phyloP scores from a whole-genome alignment of 1,140 invertebrate species.

The Armadillidium nasatum region DNA sequence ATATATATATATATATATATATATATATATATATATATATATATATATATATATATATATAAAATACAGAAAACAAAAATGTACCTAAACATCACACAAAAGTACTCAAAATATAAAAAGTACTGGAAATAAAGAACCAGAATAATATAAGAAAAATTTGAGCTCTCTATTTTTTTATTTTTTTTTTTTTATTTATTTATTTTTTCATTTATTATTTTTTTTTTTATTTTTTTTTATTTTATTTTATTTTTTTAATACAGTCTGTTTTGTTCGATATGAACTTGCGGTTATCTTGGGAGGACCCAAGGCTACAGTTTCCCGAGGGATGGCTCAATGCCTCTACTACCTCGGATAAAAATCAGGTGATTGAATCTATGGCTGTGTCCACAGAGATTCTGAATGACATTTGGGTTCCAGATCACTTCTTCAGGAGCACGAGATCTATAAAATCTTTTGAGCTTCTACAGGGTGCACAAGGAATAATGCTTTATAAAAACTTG shows the following conservation, averaged over 20 bases:
- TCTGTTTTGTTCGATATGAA: not conserved
- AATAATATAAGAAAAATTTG: no score
- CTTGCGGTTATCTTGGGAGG: not conserved
- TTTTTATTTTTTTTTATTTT: not conserved
- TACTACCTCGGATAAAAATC: not conserved
- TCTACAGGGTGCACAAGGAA: slow-evolving; percentile 4
- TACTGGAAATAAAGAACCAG: no score
- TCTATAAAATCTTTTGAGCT: slow-evolving; percentile 11
- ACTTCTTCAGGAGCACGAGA: slow-evolving; percentile 20
- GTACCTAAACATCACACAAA: no score
- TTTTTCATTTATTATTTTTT: not conserved
- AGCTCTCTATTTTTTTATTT: not conserved
- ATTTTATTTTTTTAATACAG: not conserved
- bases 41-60: no score
- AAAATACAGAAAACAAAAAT: no score
- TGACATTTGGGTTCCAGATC: slow-evolving; percentile 22
- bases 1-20: no score
- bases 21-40: no score
- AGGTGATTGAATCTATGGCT: not conserved
- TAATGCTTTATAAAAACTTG: slow-evolving; percentile 13
- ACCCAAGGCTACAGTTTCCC: not conserved
- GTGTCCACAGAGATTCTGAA: not conserved
- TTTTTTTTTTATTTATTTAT: not conserved
- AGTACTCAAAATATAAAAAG: not conserved
- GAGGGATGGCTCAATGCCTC: not conserved